Conservation (phyloP, 1,140 invertebrate genomes). For the Apis mellifera region Amel_HAv3.1 CM009939.2:10154001-10154500, state of each 20-base stretch:
- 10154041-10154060: not conserved
- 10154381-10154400: conserved; percentile 30
- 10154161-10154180: conserved; percentile 50
- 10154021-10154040: too few species aligned
- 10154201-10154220: conserved; percentile 9
- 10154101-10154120: not conserved
- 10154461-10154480: not conserved
- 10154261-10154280: conserved; percentile 21
- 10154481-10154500: not conserved
- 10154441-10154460: not conserved
- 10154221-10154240: conserved; percentile 27
- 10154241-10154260: conserved; percentile 33
- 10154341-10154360: not conserved
- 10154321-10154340: not conserved
- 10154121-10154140: conserved; percentile 1
- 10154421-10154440: not conserved
- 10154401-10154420: conserved; percentile 31
- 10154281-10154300: not conserved
- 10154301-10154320: conserved; percentile 7
- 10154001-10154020: too few species aligned
- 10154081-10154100: not conserved
- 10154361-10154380: conserved; percentile 9
- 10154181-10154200: conserved; percentile 61
- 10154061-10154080: not conserved
- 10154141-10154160: not conserved